Percentiles rank a stretch among this genome's conserved stretches.
Conservation (phyloP, 1,140 invertebrate genomes). For the Campoletis sonorensis region DNA sequence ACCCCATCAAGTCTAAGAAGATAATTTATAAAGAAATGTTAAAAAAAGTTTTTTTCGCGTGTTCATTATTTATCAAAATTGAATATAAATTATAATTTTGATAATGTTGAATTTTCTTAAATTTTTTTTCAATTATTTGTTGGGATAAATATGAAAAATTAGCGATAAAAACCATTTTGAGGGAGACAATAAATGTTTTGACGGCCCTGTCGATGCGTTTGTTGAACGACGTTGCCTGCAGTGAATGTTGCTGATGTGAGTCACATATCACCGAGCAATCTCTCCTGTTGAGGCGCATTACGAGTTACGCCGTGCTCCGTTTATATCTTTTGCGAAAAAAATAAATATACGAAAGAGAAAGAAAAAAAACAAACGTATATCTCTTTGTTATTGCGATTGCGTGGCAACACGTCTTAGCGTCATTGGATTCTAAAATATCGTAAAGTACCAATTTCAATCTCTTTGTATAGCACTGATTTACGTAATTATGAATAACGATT, state of each 20-base stretch:
- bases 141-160: background rate
- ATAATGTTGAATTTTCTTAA: no score
- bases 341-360: background rate
- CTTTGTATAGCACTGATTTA: background rate
- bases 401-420: background rate
- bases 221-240: slow-evolving; percentile 56
- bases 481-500: background rate
- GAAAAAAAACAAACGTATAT: background rate
- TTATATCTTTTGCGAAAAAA: slow-evolving; percentile 4
- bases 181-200: slow-evolving; percentile 49
- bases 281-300: slow-evolving; percentile 47
- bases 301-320: slow-evolving; percentile 7
- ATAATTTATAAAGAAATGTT: no score
- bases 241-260: slow-evolving; percentile 61
- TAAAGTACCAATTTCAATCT: background rate
- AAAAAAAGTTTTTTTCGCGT: no score
- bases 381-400: background rate
- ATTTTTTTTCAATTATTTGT: background rate
- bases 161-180: background rate
- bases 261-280: slow-evolving; percentile 66
- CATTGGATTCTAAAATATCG: background rate
- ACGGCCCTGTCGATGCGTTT: slow-evolving; percentile 58
- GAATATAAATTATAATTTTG: no score
- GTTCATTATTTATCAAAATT: no score
- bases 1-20: no score